Conservation (phyloP, 2,888 invertebrate species). For the Dryobota labecula region DNA sequence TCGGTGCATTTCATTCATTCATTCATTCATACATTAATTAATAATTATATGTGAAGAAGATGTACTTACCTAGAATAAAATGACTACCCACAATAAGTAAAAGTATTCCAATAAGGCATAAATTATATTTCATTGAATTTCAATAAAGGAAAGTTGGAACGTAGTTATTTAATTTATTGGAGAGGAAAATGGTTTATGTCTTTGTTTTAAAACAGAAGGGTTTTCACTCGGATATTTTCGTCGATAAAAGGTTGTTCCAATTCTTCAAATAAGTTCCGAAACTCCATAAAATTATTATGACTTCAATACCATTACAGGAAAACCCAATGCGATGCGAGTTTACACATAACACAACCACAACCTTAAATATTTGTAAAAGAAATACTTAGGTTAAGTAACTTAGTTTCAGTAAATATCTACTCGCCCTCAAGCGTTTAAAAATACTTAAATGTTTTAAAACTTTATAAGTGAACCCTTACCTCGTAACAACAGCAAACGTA, state of each 20-base stretch:
- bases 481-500: slow-evolving; percentile 91
- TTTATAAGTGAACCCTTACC: slow-evolving; percentile 84
- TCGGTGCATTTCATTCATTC: too few species aligned
- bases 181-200: background rate
- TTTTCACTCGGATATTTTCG: too few species aligned
- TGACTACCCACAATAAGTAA: too few species aligned
- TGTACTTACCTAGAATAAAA: too few species aligned
- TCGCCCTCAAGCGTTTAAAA: background rate
- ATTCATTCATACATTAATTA: too few species aligned
- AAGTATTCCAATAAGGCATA: slow-evolving; percentile 15
- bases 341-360: too few species aligned
- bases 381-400: background rate
- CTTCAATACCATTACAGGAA: too few species aligned
- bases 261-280: too few species aligned
- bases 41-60: too few species aligned
- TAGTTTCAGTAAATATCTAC: background rate
- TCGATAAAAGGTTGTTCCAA: too few species aligned
- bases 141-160: background rate
- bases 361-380: background rate
- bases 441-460: background rate
- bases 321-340: too few species aligned
- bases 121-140: slow-evolving; percentile 4
- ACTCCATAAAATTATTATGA: background rate
- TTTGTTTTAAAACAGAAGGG: slow-evolving; percentile 4
- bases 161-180: background rate